Conservation (phyloP, 2,888 invertebrate genomes). For the Sialis fuliginosa region DNA sequence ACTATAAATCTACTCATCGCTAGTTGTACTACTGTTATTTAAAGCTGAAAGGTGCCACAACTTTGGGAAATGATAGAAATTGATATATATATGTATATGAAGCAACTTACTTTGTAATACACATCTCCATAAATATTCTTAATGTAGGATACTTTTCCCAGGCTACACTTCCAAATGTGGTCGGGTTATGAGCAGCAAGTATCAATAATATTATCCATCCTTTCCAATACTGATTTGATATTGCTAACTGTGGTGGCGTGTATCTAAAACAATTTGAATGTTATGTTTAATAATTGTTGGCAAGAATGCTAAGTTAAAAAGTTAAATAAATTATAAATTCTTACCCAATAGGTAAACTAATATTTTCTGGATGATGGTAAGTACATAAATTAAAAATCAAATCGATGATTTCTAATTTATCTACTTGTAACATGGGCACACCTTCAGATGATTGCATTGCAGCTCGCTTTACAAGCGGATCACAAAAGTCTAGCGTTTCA, state of each 20-base stretch:
- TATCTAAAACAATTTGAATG: slow-evolving; percentile 33
- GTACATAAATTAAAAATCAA: slow-evolving; percentile 78
- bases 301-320: not conserved
- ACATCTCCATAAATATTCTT: slow-evolving; percentile 84
- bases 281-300: not conserved
- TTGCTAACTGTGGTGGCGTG: slow-evolving; percentile 74
- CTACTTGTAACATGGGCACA: slow-evolving; percentile 51
- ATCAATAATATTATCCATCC: slow-evolving; percentile 78
- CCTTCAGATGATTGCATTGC: slow-evolving; percentile 59
- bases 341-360: slow-evolving; percentile 66
- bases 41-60: too few relatives aligned
- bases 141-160: slow-evolving; percentile 86
- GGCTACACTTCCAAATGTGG: slow-evolving; percentile 66
- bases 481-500: slow-evolving; percentile 73
- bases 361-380: slow-evolving; percentile 87
- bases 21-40: not conserved
- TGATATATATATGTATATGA: too few relatives aligned
- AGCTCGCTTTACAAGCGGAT: slow-evolving; percentile 69
- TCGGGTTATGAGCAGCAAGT: slow-evolving; percentile 83
- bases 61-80: too few relatives aligned
- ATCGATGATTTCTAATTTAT: slow-evolving; percentile 73
- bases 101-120: slow-evolving; percentile 81
- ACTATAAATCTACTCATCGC: not conserved
- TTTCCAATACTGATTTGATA: slow-evolving; percentile 89
- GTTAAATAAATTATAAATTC: slow-evolving; percentile 14